Base-by-base conservation (phyloP, 1,140 invertebrate genomes). In the Drosophila asahinai region DNA sequence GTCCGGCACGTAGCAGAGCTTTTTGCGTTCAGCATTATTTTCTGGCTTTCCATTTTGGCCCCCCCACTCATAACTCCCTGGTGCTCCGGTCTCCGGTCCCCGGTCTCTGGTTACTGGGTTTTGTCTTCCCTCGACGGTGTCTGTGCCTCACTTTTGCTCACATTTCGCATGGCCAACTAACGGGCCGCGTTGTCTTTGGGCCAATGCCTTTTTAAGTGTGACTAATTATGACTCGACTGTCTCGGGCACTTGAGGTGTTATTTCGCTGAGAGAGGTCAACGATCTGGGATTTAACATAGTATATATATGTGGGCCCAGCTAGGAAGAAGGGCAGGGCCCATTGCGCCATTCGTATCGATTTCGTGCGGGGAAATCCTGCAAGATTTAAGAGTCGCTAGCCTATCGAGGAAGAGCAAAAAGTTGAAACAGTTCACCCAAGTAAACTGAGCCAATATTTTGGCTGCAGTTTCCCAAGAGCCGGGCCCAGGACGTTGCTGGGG, bases 171-270 rank as follows among this genome's bases (percentile, higher is more conserved):
- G 57, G 77, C 59, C 77, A 67, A 83, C 77, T 80, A 87, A 87
- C 86, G 81, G 86, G 62, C 43, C 66, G 59, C 59, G 78, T 64
- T 58, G 64, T 83, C 80, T 81, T 83, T 83, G 77, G 84, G 83
- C 84, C 83, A 87, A 89, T 87, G 83, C 73, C 83, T 89, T 83
- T 80, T 89, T 81, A 87, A 87, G 83, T 87, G 83, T 87, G 84
- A 87, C 83, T 87, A 87, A 87, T 87, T 87, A 87, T 89, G 81
- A 80, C 77, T 83, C 68, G 77, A 61, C 73, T 48, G 71, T 79
- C 76, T 76, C 70, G 67, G 72, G 55, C 81, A 83, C 77, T 86
- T 68, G 75, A 82, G 81, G 83, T 71, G 61, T 80, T 75, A 61
- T 74, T 63, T 72, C 36, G 25, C 54, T 25, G 54, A 19, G 72